Evolutionary conservation across 2,888 invertebrate genomes (phyloP).

Genomic region (Barypeithes pellucidus): DNA sequence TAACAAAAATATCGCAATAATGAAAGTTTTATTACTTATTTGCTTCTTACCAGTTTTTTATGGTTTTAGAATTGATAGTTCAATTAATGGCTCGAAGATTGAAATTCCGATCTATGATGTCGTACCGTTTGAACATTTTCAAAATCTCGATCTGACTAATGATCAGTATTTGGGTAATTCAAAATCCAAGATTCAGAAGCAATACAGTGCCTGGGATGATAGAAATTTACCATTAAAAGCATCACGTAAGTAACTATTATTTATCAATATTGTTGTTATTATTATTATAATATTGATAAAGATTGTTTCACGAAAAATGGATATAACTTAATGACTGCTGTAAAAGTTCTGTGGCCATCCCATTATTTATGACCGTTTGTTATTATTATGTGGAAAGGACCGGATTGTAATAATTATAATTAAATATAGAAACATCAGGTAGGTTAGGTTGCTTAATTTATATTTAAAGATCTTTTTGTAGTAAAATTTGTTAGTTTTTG

Average conservation of each 20-base stretch:
- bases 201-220: not conserved
- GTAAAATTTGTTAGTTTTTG: too few relatives aligned
- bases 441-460: too few relatives aligned
- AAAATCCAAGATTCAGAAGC: not conserved
- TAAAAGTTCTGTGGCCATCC: too few relatives aligned
- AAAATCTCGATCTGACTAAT: not conserved
- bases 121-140: not conserved
- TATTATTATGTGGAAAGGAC: too few relatives aligned
- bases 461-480: too few relatives aligned
- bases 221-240: not conserved
- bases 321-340: too few relatives aligned
- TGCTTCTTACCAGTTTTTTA: conserved; percentile 16
- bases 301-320: too few relatives aligned
- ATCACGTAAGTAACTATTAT: not conserved
- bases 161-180: not conserved
- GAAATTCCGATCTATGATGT: not conserved
- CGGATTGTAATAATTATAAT: too few relatives aligned
- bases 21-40: not conserved
- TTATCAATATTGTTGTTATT: too few relatives aligned
- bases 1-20: not conserved
- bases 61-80: not conserved
- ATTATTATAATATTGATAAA: too few relatives aligned
- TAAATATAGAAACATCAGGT: too few relatives aligned
- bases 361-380: too few relatives aligned
- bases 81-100: not conserved